Evolutionary conservation across 2,113 vertebrate species (phyloP), one percentile per base, ranked within the genome.

Genomic region (Balaeniceps rex): DNA sequence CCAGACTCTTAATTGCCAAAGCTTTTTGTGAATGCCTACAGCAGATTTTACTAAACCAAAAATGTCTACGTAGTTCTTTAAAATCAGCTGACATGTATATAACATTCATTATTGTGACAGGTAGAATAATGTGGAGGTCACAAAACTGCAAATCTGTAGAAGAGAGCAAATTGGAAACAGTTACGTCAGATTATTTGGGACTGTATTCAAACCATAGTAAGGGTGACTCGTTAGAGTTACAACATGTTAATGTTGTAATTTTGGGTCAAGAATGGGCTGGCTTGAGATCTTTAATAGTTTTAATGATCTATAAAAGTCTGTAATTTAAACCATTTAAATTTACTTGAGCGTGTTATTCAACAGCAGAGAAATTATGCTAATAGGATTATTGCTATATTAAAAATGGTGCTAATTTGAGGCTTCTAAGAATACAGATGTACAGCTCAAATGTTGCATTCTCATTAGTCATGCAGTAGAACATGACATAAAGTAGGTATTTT

Each of bases 371-470:
- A 80, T 93, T 94, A 94, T 88, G 85, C 57, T 94, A 96, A 96
- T 92, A 70, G 25, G 66, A 95, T 94, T 87, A 90, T 94, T 97
- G 88, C 94, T 93, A 42, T 75, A 93, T 93, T 98, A 88, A 96
- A 97, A 97, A 96, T 72, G 17, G 40, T 58, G 77, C 46, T 97
- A 93, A 96, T 96, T 90, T 95, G 79, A 83, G 71, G 42, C 85
- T 96, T 96, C 70, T 63, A 93, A 88, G 94, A 91, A 92, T 93
- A 91, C 61, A 90, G 83, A 87, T 55, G 76, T 57, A 71, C 61
- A 68, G 75, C 80, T 96, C 51, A 89, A 93, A 87, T 83, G 25
- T 64, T 83, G 63, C 21, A 8, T 91, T 94, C 86, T 94, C 49
- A n/a, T 93, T 93, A 95, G 89, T 87, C 38, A 66, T 90, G 54